phyloP scores from a whole-genome alignment of 2,888 invertebrate species.

The Corythucha ciliata region DNA sequence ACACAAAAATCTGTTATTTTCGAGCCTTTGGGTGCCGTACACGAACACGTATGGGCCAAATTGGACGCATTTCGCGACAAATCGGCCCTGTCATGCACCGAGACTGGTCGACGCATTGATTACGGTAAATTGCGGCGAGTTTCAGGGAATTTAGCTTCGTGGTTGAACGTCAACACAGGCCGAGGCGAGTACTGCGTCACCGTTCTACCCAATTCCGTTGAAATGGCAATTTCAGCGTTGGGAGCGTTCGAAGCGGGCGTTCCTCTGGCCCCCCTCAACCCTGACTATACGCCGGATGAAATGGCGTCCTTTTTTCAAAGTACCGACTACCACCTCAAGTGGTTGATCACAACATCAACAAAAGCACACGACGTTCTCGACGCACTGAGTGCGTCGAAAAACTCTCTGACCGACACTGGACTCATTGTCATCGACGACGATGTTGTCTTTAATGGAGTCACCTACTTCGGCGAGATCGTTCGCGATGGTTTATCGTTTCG shows the following conservation, averaged over 20 bases:
- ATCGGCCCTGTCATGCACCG: too few species aligned
- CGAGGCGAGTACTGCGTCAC: conserved; percentile 59
- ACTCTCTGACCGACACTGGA: conserved; percentile 17
- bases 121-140: too few species aligned
- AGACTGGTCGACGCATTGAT: too few species aligned
- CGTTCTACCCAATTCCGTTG: conserved; percentile 66
- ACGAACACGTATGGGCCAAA: too few species aligned
- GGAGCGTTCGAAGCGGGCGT: conserved; percentile 62
- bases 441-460: conserved; percentile 25
- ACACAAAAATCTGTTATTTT: too few species aligned
- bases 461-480: conserved; percentile 25
- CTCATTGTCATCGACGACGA: conserved; percentile 28
- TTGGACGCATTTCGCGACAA: too few species aligned
- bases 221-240: conserved; percentile 57
- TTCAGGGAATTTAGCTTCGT: conserved; percentile 25
- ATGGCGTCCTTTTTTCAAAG: conserved; percentile 22
- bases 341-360: conserved; percentile 28
- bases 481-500: conserved; percentile 12
- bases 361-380: conserved; percentile 27
- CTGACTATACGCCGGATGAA: conserved; percentile 53
- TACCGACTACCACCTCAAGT: conserved; percentile 19
- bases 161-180: conserved; percentile 40
- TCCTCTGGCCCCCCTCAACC: conserved; percentile 62
- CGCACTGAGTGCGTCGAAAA: conserved; percentile 19
- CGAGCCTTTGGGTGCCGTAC: too few species aligned